phyloP scores from a whole-genome alignment of 2,113 vertebrate species.

The Anoplopoma fimbria region DNA sequence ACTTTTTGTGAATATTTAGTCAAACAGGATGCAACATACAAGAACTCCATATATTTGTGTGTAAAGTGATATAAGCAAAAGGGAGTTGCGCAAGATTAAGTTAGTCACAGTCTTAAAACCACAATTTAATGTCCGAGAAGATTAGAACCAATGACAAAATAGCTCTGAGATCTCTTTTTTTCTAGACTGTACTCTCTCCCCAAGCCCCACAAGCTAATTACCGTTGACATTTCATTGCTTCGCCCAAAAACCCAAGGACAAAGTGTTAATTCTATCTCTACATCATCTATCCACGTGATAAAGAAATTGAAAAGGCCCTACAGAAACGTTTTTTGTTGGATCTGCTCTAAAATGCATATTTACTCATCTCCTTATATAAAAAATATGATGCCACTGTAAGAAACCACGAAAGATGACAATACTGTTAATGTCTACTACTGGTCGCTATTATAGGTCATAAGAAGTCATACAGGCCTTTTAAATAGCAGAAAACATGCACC shows the following conservation, averaged over 20 bases:
- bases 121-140: neutral
- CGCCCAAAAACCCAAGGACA: neutral
- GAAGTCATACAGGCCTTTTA: slow-evolving; percentile 4
- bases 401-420: neutral
- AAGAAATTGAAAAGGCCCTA: neutral
- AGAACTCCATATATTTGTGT: neutral
- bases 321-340: neutral
- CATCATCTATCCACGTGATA: neutral
- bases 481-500: slow-evolving; percentile 2
- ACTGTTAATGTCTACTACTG: slow-evolving; percentile 10
- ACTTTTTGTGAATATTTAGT: neutral
- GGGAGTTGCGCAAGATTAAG: neutral
- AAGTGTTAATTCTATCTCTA: neutral
- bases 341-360: neutral
- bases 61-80: neutral
- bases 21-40: neutral
- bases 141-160: neutral
- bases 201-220: neutral
- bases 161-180: neutral
- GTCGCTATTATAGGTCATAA: neutral
- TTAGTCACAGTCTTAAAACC: neutral
- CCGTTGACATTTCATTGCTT: neutral
- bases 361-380: neutral
- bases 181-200: neutral
- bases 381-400: neutral